Evolutionary conservation across 1,140 invertebrate species (phyloP).

Genomic region (Hesperophylax magnus): DNA sequence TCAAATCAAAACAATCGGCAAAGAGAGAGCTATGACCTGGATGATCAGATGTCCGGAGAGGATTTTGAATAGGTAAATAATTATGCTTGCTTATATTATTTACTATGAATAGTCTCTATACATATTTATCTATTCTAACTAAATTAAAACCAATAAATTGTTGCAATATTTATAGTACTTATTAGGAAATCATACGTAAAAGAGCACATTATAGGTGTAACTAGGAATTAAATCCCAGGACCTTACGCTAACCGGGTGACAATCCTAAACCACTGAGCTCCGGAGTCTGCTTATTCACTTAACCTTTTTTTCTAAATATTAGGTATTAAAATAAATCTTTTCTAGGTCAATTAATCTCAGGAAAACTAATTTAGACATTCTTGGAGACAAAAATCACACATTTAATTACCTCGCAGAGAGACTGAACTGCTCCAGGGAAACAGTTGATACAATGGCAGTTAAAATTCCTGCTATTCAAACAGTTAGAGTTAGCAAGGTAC

Average conservation of each 20-base stretch:
- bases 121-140: neutral
- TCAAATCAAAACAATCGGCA: slow-evolving; percentile 61
- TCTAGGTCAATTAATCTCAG: slow-evolving; percentile 63
- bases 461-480: slow-evolving; percentile 64
- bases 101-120: too few relatives aligned
- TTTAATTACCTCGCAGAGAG: slow-evolving; percentile 65
- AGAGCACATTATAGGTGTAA: too few relatives aligned
- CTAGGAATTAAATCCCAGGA: too few relatives aligned
- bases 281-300: too few relatives aligned
- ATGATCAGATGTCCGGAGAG: slow-evolving; percentile 67
- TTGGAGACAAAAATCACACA: slow-evolving; percentile 63
- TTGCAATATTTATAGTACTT: neutral
- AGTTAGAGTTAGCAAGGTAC: slow-evolving; percentile 65
- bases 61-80: slow-evolving; percentile 63
- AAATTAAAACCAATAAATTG: neutral
- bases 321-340: slow-evolving; percentile 13
- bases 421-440: slow-evolving; percentile 62
- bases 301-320: neutral
- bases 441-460: slow-evolving; percentile 63
- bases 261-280: too few relatives aligned
- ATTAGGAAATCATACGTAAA: neutral
- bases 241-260: too few relatives aligned
- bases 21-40: slow-evolving; percentile 65
- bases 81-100: neutral
- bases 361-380: slow-evolving; percentile 64